Conservation (phyloP, 2,888 invertebrate species). For the Asteroscopus sphinx region DNA sequence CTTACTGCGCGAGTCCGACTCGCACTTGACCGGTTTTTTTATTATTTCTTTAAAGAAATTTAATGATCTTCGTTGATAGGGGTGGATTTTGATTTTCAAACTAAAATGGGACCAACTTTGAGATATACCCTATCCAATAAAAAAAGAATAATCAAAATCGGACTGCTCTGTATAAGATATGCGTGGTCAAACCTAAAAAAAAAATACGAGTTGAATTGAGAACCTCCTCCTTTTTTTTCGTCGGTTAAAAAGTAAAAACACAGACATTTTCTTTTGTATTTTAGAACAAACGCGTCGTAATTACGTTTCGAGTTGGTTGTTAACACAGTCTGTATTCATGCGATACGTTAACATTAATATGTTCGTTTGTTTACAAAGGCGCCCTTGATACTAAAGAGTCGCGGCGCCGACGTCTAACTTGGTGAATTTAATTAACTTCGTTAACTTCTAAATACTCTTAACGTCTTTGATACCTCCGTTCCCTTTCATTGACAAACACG, state of each 20-base stretch:
- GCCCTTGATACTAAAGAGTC: slow-evolving; percentile 85
- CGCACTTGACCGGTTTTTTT: too few species aligned
- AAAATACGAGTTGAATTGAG: too few species aligned
- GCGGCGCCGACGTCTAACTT: slow-evolving; percentile 84
- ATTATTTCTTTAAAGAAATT: too few species aligned
- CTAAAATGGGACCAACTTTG: too few species aligned
- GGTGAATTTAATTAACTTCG: slow-evolving; percentile 89
- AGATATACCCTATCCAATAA: too few species aligned
- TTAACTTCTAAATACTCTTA: slow-evolving; percentile 90
- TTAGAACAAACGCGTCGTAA: slow-evolving; percentile 74
- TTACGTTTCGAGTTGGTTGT: slow-evolving; percentile 80
- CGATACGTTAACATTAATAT: slow-evolving; percentile 87
- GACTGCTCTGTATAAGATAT: too few species aligned
- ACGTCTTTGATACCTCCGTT: slow-evolving; percentile 87
- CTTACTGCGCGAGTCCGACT: too few species aligned
- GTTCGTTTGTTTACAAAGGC: slow-evolving; percentile 85
- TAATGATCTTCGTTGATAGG: too few species aligned
- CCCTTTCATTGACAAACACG: slow-evolving; percentile 85
- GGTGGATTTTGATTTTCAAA: too few species aligned
- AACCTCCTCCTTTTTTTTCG: too few species aligned
- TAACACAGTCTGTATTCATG: slow-evolving; percentile 77
- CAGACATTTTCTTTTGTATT: slow-evolving; percentile 65
- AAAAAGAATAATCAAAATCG: too few species aligned
- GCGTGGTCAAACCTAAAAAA: too few species aligned
- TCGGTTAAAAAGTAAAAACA: slow-evolving; percentile 51